Evolutionary conservation across 2,888 invertebrate species (phyloP), one percentile per base, ranked within the genome.

Genomic region (Busseola fusca): DNA sequence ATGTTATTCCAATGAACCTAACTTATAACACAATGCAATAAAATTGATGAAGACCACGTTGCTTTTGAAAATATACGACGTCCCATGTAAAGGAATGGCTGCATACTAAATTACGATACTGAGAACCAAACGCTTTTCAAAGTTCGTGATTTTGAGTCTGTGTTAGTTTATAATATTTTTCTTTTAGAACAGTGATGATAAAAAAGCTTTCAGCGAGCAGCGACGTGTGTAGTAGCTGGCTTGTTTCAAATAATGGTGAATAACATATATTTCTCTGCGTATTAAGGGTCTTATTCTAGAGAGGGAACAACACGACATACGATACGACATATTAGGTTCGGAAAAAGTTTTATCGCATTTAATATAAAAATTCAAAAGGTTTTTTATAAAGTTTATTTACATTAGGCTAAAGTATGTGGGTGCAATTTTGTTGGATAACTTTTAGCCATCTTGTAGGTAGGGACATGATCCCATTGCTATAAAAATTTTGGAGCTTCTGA

Each of bases 1-100:
- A 86, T 86, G 83, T 86, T 85, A 87, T 86, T 86, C 80, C 70
- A 69, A 87, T 86, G 84, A 86, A 79, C 73, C 84, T 80, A 80
- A 84, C 62, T 82, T 82, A 79, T 78, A 81, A 82, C 76, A 72
- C 68, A 74, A 67, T 78, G 74, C 69, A 80, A 83, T 79, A 81
- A 81, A 78, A 76, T 82, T 76, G 83, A 80, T 66, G 68, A 84
- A 40, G 37, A 45, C 66, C 68, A 60, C 67, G 63, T 74, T 79
- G 64, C 57, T 76, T 76, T 78, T 70, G 54, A 74, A 74, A 76
- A 82, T 82, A 68, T 81, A 78, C 34, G 59, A 64, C 40, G 66
- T 70, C 54, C 45, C 5, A 66, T 50, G 63, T 63, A 45, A 78
- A 73, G 56, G 69, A 75, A 67, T 60, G 60, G 58, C 52, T 59